phyloP scores from a whole-genome alignment of 2,797 vertebrate species.

The Amphiprion clarkii region DNA sequence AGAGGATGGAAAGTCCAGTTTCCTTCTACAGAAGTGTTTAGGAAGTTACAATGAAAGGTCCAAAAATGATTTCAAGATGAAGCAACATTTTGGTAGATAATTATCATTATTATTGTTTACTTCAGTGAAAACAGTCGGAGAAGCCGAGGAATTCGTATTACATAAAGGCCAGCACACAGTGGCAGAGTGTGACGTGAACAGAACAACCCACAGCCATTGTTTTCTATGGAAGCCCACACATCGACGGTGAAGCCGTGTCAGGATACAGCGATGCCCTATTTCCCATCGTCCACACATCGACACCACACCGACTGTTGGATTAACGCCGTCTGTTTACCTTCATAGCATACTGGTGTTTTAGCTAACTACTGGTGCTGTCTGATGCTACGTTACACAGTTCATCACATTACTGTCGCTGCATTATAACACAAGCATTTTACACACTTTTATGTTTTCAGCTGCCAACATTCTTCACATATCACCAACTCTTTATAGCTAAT shows the following conservation, averaged over 20 bases:
- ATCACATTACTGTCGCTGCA: neutral
- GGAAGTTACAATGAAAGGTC: too few relatives aligned
- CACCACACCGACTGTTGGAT: too few relatives aligned
- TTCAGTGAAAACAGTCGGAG: neutral
- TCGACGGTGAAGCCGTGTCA: constrained; percentile 11
- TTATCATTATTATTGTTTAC: neutral
- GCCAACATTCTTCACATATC: too few relatives aligned
- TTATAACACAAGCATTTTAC: neutral
- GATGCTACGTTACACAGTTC: too few relatives aligned
- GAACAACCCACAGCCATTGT: constrained; percentile 58
- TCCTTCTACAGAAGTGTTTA: too few relatives aligned
- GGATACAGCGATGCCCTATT: constrained; percentile 24
- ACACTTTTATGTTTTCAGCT: neutral
- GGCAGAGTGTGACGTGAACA: constrained; percentile 23
- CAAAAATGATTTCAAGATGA: too few relatives aligned
- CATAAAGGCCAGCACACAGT: constrained; percentile 28
- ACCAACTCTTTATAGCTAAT: too few relatives aligned
- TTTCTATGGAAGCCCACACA: constrained; percentile 30
- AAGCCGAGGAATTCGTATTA: constrained; percentile 32
- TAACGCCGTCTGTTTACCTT: neutral
- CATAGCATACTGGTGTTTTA: neutral
- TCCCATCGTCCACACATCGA: constrained; percentile 11
- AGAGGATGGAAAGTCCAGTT: too few relatives aligned
- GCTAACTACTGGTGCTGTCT: too few relatives aligned
- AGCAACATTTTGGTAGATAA: too few relatives aligned